Base-by-base conservation (phyloP, 2,888 invertebrate genomes). In the Diarsia rubi region DNA sequence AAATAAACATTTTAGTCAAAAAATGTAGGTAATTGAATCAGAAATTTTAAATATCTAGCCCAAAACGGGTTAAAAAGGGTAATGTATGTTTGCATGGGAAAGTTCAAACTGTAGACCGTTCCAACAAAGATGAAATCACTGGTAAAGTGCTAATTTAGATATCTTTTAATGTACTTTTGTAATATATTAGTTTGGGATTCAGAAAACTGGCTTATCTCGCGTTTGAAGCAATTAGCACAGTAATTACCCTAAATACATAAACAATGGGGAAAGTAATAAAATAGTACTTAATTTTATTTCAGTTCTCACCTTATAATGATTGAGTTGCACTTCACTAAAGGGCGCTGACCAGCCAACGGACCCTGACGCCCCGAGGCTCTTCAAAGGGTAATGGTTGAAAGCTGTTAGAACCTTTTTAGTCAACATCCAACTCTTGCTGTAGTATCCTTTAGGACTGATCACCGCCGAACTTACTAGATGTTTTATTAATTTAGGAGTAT, bases 371-470 rank as follows among this genome's bases (percentile, higher is more conserved):
- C 97, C 97, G 44, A 98, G 90, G 75, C 97, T 96, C 74, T 97
- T 96, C 83, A 98, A 92, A 8, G 98, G 97, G 89, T 98, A 98
- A 91, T 98, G 98, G 92, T 98, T 98, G 93, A 98, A 98, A 59
- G 98, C 98, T 65, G 97, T 97, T 87, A 98, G 93, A 45, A 98
- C 97, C 80, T 97, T 97, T 83, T 96, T 96, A 9, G 98, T 97
- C 37, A 97, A 93, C 90, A 98, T 97, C 91, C 98, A 97, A 91
- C 98, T 98, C 92, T 98, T 98, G 69, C 97, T 97, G 78, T 97
- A 98, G 84, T 97, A 97, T 27, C 97, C 97, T 77, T 97, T 94
- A 5, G 97, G 97, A 88, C 98, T 98, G 65, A 97, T 95, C 75
- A 96, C 91, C 3, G 96, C 95, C 27, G 97, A 97, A 71, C 98